These are phyloP conservation scores for Girardinus metallicus DNA, from an alignment of 2,797 vertebrate species.

Conservation along the genomic window DNA sequence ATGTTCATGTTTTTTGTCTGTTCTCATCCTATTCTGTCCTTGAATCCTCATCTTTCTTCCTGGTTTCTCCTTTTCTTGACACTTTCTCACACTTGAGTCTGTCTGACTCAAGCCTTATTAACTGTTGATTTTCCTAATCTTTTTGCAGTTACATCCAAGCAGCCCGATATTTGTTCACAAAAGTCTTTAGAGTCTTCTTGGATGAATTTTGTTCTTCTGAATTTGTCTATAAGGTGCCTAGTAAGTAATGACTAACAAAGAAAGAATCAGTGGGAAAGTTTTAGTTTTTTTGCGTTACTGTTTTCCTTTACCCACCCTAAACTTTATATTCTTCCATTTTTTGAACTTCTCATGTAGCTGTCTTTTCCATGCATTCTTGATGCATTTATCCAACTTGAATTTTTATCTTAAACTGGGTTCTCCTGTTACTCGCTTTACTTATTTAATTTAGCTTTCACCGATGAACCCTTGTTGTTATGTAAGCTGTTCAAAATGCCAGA, in stretches of 20 bases:
- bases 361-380: conserved; percentile 41
- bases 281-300: not conserved
- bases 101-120: conserved; percentile 46
- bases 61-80: conserved; percentile 51
- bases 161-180: conserved; percentile 43
- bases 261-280: conserved; percentile 29
- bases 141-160: conserved; percentile 52
- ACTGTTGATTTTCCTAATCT: conserved; percentile 65
- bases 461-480: conserved; percentile 71
- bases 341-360: conserved; percentile 35
- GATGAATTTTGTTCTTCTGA: conserved; percentile 42
- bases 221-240: conserved; percentile 55
- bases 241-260: conserved; percentile 25
- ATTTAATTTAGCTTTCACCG: conserved; percentile 77
- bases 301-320: conserved; percentile 20
- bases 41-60: conserved; percentile 58
- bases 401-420: conserved; percentile 37
- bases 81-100: conserved; percentile 64
- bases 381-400: conserved; percentile 44
- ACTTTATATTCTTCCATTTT: conserved; percentile 39
- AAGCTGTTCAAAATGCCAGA: conserved; percentile 74
- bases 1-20: conserved; percentile 65
- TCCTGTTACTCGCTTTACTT: conserved; percentile 49
- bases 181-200: conserved; percentile 39
- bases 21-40: conserved; percentile 47